Conservation (phyloP, 2,888 invertebrate genomes). For the Luffia ferchaultella region DNA sequence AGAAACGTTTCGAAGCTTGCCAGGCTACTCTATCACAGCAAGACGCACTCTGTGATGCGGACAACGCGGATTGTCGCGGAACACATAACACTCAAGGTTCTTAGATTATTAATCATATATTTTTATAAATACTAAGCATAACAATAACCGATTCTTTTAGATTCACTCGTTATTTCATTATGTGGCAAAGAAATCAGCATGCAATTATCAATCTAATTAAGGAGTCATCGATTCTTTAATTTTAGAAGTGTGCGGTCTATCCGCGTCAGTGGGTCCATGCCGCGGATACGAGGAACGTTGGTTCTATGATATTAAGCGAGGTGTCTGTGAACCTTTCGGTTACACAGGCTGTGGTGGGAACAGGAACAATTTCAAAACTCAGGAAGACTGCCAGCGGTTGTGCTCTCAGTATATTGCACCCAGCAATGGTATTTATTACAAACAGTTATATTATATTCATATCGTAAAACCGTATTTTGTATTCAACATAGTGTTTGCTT, state of each 20-base stretch:
- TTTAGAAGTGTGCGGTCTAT: constrained; percentile 69
- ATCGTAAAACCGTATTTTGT: too few relatives aligned
- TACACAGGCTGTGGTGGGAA: constrained; percentile 92
- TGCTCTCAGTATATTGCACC: constrained; percentile 52
- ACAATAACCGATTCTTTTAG: too few relatives aligned
- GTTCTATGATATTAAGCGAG: constrained; percentile 79
- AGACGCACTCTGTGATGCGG: constrained; percentile 50
- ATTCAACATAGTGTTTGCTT: too few relatives aligned
- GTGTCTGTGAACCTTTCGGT: constrained; percentile 82
- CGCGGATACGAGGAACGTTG: constrained; percentile 81
- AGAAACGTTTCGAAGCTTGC: constrained; percentile 41
- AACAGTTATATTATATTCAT: neutral
- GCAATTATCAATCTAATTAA: too few relatives aligned
- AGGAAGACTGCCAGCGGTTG: constrained; percentile 72
- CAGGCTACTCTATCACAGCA: constrained; percentile 47
- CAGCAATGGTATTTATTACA: neutral
- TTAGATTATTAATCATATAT: neutral
- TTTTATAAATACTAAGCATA: neutral
- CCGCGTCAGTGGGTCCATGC: constrained; percentile 78
- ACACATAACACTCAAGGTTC: neutral
- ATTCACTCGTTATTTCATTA: too few relatives aligned
- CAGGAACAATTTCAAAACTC: constrained; percentile 83
- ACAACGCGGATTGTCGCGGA: constrained; percentile 17
- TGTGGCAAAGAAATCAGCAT: too few relatives aligned
- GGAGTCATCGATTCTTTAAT: too few relatives aligned